These are phyloP conservation scores for Tauraco erythrolophus DNA, from an alignment of 2,113 vertebrate genomes.

Conservation along the genomic window DNA sequence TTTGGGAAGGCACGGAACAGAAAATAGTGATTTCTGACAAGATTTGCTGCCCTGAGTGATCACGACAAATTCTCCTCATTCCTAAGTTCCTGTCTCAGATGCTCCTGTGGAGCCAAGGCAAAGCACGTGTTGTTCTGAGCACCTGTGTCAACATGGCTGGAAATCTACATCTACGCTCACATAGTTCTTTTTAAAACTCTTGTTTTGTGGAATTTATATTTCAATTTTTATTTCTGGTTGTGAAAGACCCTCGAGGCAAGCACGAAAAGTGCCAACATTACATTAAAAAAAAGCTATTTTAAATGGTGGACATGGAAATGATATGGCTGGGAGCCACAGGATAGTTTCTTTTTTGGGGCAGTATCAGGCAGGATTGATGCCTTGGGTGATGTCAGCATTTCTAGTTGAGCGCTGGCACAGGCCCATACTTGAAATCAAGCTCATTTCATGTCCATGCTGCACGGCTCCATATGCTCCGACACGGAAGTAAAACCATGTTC, in stretches of 20 bases:
- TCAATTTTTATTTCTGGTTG: not conserved
- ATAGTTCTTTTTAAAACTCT: not conserved
- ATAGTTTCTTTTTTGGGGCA: not conserved
- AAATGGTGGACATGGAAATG: not conserved
- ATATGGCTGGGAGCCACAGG: not conserved
- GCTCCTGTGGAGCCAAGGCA: not conserved
- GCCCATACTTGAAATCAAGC: not conserved
- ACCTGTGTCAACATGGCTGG: not conserved
- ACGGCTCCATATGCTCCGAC: rapidly evolving
- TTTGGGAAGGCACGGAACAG: not conserved
- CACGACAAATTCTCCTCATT: not conserved
- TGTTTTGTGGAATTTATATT: not conserved
- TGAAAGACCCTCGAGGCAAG: not conserved
- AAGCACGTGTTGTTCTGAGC: not conserved
- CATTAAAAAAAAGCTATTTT: not conserved
- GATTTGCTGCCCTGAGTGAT: not conserved
- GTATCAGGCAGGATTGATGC: not conserved
- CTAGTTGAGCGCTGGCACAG: not conserved
- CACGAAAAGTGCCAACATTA: not conserved
- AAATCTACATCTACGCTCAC: not conserved
- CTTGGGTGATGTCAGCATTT: not conserved
- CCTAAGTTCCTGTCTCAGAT: not conserved
- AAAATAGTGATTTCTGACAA: not conserved
- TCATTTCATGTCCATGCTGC: rapidly evolving
- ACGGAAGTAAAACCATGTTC: not conserved